These are phyloP conservation scores for Pedionomus torquatus DNA, from an alignment of 2,113 vertebrate species.

Conservation along the genomic window DNA sequence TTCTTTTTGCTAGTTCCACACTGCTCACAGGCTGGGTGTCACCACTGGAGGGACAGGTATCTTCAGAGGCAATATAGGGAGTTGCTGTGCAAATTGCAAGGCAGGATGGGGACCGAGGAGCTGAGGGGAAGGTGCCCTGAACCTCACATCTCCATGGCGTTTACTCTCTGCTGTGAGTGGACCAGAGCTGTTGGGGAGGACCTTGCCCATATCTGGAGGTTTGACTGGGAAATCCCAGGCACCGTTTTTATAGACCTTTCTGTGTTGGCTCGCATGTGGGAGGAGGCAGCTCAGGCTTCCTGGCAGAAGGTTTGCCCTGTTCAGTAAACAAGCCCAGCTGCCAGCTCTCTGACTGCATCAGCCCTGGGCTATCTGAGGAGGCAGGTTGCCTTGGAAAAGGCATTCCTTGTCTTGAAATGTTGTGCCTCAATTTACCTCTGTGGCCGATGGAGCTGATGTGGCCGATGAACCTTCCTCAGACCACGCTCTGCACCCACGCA, in stretches of 20 bases:
- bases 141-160: fast-evolving
- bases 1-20: too few species aligned
- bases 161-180: background rate
- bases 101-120: background rate
- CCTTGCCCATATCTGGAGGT: background rate
- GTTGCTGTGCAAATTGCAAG: background rate
- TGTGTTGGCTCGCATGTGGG: background rate
- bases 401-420: background rate
- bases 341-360: background rate
- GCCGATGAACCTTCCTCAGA: background rate
- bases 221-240: background rate
- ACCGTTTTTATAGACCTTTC: background rate
- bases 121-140: background rate
- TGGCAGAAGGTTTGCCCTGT: background rate
- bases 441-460: background rate
- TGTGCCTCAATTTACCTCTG: background rate
- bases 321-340: background rate
- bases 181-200: background rate
- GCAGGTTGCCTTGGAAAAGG: background rate
- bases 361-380: background rate
- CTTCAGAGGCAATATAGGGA: background rate
- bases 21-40: background rate
- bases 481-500: too few species aligned
- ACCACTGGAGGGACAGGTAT: background rate
- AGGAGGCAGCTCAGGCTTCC: background rate